phyloP scores from a whole-genome alignment of 2,113 vertebrate species.

The Salvelinus alpinus region DNA sequence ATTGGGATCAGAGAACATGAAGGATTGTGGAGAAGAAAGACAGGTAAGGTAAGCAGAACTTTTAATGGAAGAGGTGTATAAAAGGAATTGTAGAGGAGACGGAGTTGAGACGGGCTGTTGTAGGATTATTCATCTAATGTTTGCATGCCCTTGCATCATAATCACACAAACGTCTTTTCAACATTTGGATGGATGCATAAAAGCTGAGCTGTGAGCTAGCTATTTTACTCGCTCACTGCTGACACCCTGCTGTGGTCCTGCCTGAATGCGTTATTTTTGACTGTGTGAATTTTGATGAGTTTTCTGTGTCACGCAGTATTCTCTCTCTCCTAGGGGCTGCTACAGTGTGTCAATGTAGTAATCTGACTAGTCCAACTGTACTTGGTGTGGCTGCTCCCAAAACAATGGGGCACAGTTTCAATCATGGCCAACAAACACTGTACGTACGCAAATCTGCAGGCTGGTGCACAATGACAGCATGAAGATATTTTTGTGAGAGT shows the following conservation, averaged over 20 bases:
- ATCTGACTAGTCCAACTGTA: constrained; percentile 24
- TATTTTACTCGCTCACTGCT: neutral
- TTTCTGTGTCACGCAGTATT: constrained; percentile 14
- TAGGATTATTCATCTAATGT: too few relatives aligned
- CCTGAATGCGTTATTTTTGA: constrained; percentile 7
- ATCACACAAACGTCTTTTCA: neutral
- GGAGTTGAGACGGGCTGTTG: too few relatives aligned
- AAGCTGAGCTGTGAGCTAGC: neutral
- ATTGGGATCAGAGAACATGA: too few relatives aligned
- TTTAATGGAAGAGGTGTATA: too few relatives aligned
- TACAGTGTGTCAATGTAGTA: constrained; percentile 9
- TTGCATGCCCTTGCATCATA: too few relatives aligned
- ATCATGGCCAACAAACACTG: constrained; percentile 33
- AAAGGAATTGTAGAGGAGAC: too few relatives aligned
- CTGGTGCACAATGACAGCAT: constrained; percentile 28
- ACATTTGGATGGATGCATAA: neutral
- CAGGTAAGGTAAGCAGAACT: too few relatives aligned
- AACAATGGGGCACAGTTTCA: constrained; percentile 66
- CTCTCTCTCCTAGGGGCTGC: neutral
- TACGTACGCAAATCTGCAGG: constrained; percentile 21
- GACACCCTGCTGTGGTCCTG: neutral
- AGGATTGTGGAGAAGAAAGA: too few relatives aligned
- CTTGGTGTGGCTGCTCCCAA: constrained; percentile 29
- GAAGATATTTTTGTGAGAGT: neutral
- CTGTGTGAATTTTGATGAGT: constrained; percentile 5